A percentile compares a stretch with the other conserved stretches of the same genome.
These are phyloP conservation scores for Bombus ignitus DNA, from an alignment of 1,140 invertebrate species.

Conservation along the genomic window DNA sequence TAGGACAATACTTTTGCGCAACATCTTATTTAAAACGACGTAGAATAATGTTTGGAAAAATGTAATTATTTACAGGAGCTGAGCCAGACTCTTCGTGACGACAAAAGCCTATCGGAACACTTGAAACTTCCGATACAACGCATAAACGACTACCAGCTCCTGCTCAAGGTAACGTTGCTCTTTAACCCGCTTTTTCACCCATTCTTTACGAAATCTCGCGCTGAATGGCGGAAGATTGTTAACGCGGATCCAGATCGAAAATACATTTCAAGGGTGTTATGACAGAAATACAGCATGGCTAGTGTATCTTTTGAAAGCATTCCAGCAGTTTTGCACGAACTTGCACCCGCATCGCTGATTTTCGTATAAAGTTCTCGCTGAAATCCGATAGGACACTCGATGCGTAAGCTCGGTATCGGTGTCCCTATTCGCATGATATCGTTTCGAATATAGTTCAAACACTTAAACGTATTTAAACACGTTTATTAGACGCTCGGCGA, in stretches of 20 bases:
- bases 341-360: constrained; percentile 14
- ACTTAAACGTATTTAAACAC: too few relatives aligned
- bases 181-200: background rate
- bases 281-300: constrained; percentile 63
- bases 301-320: constrained; percentile 62
- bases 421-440: too few relatives aligned
- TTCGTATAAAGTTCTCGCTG: background rate
- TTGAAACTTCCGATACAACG: constrained; percentile 96
- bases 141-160: constrained; percentile 98
- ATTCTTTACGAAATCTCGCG: background rate
- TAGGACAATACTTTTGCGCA: background rate
- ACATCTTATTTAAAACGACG: background rate
- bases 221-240: constrained; percentile 7
- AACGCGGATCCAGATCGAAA: constrained; percentile 49
- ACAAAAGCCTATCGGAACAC: constrained; percentile 94
- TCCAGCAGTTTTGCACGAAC: constrained; percentile 54
- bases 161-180: constrained; percentile 91
- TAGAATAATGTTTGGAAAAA: background rate
- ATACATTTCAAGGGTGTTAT: constrained; percentile 53
- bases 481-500: background rate
- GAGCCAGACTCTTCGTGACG: constrained; percentile 93
- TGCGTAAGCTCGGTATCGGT: too few relatives aligned
- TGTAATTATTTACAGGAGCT: constrained; percentile 86
- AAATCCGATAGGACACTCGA: constrained; percentile 7
- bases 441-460: background rate